Evolutionary conservation across 2,797 vertebrate genomes (phyloP).

Genomic region (Tiaroga cobitis): DNA sequence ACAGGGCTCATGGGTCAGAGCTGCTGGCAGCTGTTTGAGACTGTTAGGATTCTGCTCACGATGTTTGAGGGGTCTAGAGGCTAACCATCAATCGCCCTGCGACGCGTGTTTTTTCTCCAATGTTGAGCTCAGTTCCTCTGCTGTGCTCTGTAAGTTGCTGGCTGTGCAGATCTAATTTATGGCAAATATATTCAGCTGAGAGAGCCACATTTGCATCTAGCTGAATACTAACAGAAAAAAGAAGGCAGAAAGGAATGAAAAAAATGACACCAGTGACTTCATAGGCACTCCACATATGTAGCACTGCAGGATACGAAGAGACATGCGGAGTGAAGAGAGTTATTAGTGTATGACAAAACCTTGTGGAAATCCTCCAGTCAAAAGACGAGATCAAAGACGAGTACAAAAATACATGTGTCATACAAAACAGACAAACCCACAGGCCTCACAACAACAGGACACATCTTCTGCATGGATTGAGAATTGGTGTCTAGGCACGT

Average conservation of each 20-base stretch:
- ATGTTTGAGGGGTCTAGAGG: conserved; percentile 47
- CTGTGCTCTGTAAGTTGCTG: conserved; percentile 36
- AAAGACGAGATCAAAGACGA: conserved; percentile 42
- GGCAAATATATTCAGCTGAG: conserved; percentile 45
- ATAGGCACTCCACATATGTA: background rate
- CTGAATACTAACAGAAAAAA: conserved; percentile 15
- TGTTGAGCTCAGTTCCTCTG: conserved; percentile 36
- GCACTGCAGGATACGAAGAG: background rate
- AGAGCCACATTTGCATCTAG: conserved; percentile 35
- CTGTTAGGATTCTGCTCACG: conserved; percentile 48
- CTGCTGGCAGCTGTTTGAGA: conserved; percentile 34
- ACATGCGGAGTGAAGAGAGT: conserved; percentile 14
- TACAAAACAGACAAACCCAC: conserved; percentile 32
- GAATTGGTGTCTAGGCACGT: background rate
- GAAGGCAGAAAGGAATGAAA: conserved; percentile 1
- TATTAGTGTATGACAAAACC: conserved; percentile 21
- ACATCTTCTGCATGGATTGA: conserved; percentile 23
- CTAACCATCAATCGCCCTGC: conserved; percentile 51
- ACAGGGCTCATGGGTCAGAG: conserved; percentile 30
- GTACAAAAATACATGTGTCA: conserved; percentile 28
- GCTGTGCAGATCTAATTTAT: conserved; percentile 56
- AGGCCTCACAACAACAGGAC: conserved; percentile 28
- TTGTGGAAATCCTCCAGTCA: conserved; percentile 30
- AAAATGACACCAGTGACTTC: background rate
- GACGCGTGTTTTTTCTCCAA: conserved; percentile 43